Base-by-base conservation (phyloP, 2,888 invertebrate species). In the Pyrochroa serraticornis region DNA sequence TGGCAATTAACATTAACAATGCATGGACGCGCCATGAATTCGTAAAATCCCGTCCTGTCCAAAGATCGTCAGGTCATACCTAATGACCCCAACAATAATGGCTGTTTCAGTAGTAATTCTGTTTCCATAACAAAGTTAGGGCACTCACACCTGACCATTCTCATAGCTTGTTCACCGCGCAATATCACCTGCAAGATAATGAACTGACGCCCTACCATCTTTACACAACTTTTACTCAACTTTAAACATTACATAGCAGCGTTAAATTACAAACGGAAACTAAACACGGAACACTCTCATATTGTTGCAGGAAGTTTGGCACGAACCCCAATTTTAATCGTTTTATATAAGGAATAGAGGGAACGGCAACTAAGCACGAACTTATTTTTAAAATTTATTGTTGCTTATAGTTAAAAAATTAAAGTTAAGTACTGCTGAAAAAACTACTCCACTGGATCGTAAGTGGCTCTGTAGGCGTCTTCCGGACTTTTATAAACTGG, bases 41-140 rank as follows among this genome's bases (percentile, higher is more conserved):
- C 38, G 36, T 52, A 41, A 58, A 58, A 42, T 58, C 30, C 52
- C 14, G 1, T 37, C 12, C 33, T 39, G 38, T 10, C 32, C 30
- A 47, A 60, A 58, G 63, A 64, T 67, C 56, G 51, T 60, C 70
- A 65, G 70, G 73, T 72, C 72, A 71, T 71, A 73, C 67, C 73
- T 74, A 74, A 75, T 75, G 73, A 75, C 73, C 72, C 73, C 72
- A 71, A 75, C 74, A 71, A 72, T 74, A 73, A 76, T 75, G 74
- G 75, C 73, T 75, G 70, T 74, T 76, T 76, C 72, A 75, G 74
- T 72, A 73, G 74, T 75, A 75, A 75, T 75, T 75, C 67, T 75
- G 76, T 75, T 75, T 76, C 76, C 75, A 75, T 75, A 76, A 76
- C 73, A 75, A 76, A 76, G 75, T 75, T 76, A 73, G 74, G 71